Evolutionary conservation across 92 coral and sea anemone genomes (phyloP).

Genomic region (Isaurus tuberculatus): DNA sequence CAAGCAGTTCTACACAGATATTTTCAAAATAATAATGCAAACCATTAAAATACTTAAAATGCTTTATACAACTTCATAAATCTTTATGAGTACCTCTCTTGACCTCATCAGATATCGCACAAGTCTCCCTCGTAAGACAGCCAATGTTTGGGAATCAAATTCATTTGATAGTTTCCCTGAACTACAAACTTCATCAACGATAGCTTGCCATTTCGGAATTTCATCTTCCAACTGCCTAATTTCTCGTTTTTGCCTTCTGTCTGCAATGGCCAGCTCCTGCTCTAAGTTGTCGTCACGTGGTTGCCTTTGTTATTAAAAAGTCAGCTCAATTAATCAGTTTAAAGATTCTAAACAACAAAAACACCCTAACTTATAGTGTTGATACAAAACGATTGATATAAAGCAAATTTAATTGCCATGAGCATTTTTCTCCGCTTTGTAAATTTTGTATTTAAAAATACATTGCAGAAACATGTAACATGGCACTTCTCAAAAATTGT

Average conservation of each 20-base stretch:
- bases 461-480: no score
- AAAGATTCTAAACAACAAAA: no score
- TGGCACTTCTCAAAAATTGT: no score
- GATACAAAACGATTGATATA: no score
- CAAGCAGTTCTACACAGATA: no score
- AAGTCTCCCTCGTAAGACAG: conserved; percentile 95
- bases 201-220: conserved; percentile 96
- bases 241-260: conserved; percentile 91
- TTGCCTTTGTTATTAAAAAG: conserved; percentile 53
- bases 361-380: no score
- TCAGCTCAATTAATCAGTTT: neutral
- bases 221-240: conserved; percentile 93
- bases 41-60: neutral
- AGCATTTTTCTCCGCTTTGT: neutral
- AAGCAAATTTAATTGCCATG: neutral
- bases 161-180: conserved; percentile 83
- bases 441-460: no score
- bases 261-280: conserved; percentile 92
- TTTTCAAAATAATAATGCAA: no score
- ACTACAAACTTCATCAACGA: conserved; percentile 84
- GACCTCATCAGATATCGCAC: conserved; percentile 97
- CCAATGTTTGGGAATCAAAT: conserved; percentile 93
- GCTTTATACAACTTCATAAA: neutral
- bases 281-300: conserved; percentile 89
- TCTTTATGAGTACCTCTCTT: conserved; percentile 73